Evolutionary conservation across 2,888 invertebrate genomes (phyloP).

Genomic region (Aspidiotus rigidus): DNA sequence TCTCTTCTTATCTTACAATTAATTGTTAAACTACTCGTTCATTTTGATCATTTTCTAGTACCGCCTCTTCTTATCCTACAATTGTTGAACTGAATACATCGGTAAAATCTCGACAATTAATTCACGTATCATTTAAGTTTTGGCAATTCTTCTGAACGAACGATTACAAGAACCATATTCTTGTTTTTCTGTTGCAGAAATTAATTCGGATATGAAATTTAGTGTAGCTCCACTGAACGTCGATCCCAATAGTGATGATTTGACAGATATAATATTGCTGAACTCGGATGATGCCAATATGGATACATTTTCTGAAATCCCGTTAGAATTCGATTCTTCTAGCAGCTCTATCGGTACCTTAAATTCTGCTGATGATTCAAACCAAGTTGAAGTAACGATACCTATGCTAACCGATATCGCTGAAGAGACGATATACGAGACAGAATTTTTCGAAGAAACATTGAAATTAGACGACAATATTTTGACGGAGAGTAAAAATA

Average conservation of each 20-base stretch:
- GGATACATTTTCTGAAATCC: conserved; percentile 22
- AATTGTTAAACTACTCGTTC: too few relatives aligned
- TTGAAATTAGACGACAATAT: conserved; percentile 15
- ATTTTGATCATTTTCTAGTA: too few relatives aligned
- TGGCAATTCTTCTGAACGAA: background rate
- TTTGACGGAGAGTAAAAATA: background rate
- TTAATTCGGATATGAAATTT: conserved; percentile 14
- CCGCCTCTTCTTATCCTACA: too few relatives aligned
- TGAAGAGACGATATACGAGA: conserved; percentile 28
- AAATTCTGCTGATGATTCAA: background rate
- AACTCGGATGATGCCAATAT: conserved; percentile 17
- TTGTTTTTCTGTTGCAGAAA: conserved; percentile 17
- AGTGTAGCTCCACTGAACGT: conserved; percentile 11
- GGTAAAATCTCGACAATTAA: too few relatives aligned
- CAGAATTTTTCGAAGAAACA: conserved; percentile 23
- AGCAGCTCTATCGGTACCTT: conserved; percentile 13
- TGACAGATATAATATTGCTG: conserved; percentile 16
- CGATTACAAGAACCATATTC: background rate
- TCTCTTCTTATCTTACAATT: too few relatives aligned
- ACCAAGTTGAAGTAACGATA: background rate
- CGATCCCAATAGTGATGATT: background rate
- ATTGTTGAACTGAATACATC: too few relatives aligned
- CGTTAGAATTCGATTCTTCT: conserved; percentile 21
- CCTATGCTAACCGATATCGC: conserved; percentile 27
- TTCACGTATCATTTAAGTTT: background rate